phyloP scores from a whole-genome alignment of 2,797 vertebrate genomes.

The Morelia viridis region DNA sequence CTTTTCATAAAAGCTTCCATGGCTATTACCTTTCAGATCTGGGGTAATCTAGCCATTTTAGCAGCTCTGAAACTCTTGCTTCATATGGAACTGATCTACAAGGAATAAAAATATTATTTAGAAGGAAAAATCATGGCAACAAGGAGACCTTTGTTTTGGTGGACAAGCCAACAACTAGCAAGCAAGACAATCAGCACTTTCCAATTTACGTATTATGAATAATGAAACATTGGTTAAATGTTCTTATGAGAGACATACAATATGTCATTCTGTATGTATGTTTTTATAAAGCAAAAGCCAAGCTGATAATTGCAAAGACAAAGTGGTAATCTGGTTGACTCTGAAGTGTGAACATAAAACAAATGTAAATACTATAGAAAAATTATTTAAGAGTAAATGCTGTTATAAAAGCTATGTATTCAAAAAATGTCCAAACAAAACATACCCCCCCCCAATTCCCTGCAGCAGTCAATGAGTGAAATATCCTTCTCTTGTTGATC shows the following conservation, averaged over 20 bases:
- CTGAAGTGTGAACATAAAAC: neutral
- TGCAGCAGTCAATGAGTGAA: neutral
- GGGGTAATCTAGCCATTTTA: constrained; percentile 85
- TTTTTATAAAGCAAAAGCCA: neutral
- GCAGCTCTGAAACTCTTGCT: constrained; percentile 75
- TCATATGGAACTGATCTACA: constrained; percentile 76
- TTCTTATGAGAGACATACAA: neutral
- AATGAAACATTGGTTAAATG: neutral
- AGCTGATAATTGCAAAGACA: neutral
- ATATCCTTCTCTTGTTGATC: neutral
- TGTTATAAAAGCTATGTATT: neutral
- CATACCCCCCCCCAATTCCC: neutral
- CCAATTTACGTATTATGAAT: neutral
- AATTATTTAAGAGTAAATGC: neutral
- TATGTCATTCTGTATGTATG: neutral
- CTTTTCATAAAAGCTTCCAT: neutral
- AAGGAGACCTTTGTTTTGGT: neutral
- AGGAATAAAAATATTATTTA: constrained; percentile 13
- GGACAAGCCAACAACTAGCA: neutral
- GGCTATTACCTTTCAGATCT: constrained; percentile 74
- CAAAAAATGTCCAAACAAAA: neutral
- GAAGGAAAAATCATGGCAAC: neutral
- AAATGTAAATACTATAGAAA: neutral
- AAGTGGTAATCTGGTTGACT: neutral
- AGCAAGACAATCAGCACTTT: neutral